Evolutionary conservation across 2,797 vertebrate species (phyloP).

Genomic region (Myotis findleyi): DNA sequence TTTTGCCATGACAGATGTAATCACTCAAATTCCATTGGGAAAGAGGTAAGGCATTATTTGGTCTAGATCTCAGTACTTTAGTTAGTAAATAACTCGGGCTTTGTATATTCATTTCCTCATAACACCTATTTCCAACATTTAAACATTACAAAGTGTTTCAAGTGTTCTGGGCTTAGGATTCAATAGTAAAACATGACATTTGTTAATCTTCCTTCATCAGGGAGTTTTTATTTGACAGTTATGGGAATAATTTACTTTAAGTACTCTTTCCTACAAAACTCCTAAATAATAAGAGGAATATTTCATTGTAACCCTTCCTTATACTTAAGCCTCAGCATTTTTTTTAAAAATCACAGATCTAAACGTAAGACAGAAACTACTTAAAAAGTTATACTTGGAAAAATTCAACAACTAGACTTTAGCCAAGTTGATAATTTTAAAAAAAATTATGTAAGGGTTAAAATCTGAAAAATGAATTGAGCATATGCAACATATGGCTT

Average conservation of each 20-base stretch:
- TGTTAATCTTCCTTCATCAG: constrained; percentile 83
- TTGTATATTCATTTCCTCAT: constrained; percentile 79
- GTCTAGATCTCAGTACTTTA: constrained; percentile 72
- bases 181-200: constrained; percentile 78
- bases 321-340: neutral
- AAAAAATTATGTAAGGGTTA: constrained; percentile 27
- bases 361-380: constrained; percentile 1
- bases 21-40: constrained; percentile 78
- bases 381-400: constrained; percentile 14
- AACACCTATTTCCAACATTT: constrained; percentile 84
- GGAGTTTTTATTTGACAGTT: constrained; percentile 79
- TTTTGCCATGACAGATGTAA: constrained; percentile 86
- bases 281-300: constrained; percentile 70
- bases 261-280: constrained; percentile 52
- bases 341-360: neutral
- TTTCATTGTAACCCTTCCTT: neutral
- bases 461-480: neutral
- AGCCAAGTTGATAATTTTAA: neutral
- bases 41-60: constrained; percentile 80
- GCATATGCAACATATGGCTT: neutral
- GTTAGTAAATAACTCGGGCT: constrained; percentile 82
- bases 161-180: constrained; percentile 76
- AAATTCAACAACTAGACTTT: neutral
- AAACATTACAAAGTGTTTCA: constrained; percentile 82
- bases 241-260: constrained; percentile 73